Evolutionary conservation across 2,888 invertebrate genomes (phyloP).

Genomic region (Gandaritis pyraliata): DNA sequence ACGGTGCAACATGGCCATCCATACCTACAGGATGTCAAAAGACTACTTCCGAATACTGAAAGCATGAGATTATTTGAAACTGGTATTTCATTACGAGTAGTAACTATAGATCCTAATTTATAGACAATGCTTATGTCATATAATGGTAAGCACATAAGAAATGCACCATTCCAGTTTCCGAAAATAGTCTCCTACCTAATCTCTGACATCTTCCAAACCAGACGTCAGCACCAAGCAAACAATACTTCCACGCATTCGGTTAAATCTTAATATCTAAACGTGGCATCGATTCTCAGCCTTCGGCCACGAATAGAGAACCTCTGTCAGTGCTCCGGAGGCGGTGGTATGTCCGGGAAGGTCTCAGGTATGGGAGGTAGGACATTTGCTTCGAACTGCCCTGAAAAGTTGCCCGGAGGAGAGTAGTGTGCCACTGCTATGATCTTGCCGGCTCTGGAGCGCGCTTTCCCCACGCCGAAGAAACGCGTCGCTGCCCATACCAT

Average conservation of each 20-base stretch:
- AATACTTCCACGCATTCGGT: constrained; percentile 24
- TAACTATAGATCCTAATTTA: no score
- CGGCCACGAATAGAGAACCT: constrained; percentile 76
- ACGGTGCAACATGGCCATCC: background rate
- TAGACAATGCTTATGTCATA: no score
- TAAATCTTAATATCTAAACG: constrained; percentile 48
- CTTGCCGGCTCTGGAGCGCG: constrained; percentile 90
- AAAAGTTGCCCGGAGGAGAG: constrained; percentile 90
- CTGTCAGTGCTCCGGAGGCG: constrained; percentile 71
- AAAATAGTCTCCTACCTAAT: background rate
- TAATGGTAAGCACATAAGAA: background rate
- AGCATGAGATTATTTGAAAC: background rate
- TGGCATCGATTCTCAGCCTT: constrained; percentile 70
- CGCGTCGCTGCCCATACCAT: constrained; percentile 92
- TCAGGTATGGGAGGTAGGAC: constrained; percentile 90
- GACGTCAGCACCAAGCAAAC: constrained; percentile 15
- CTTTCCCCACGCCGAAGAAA: constrained; percentile 92
- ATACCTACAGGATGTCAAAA: background rate
- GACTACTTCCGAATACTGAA: constrained; percentile 4
- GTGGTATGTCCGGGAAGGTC: constrained; percentile 74
- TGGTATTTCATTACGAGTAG: background rate
- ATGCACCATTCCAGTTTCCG: constrained; percentile 3
- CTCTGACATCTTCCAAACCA: background rate
- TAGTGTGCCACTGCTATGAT: constrained; percentile 94
- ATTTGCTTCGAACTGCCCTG: constrained; percentile 90